Evolutionary conservation across 2,797 vertebrate species (phyloP), one percentile per base, ranked within the genome.

Genomic region (Petrocephalus schoutedeni): DNA sequence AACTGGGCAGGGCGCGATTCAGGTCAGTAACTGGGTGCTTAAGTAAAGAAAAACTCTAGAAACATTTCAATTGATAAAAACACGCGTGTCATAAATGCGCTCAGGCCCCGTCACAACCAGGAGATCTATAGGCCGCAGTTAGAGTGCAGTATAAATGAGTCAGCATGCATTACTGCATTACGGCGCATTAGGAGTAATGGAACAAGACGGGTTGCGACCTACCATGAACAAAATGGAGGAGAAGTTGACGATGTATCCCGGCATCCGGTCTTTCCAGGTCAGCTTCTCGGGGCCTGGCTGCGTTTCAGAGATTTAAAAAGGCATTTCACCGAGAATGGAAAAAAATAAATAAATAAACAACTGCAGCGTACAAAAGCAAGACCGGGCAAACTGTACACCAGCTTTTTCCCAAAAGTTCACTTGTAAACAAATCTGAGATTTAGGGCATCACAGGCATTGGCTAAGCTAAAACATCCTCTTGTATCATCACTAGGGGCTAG

Each of bases 221-320:
- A 98, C 98, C 98, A 99, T 99, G 49, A 99, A 97, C 91, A 99
- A 95, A 92, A 99, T 97, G 56, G 98, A 95, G 87, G 97, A 96
- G 2, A 98, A 94, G 83, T 98, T 99, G 88, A 97, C 96, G 91
- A 96, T 93, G 89, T 99, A 99, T 89, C 98, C 98, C 88, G 98
- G 97, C 83, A 98, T 92, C 10, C 97, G 96, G 89, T 99, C 98
- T 90, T 93, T 97, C 96, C 97, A 99, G 2, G 95, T 98, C 92
- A 99, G 91, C 91, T 97, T 98, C 80, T 97, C 96, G 53, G 95
- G 93, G 89, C 93, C 95, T 88, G 93, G 89, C 97, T 97, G 91
- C 32, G 56, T 36, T 57, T 88, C 49, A 88, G 45, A 57, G 59
- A 54, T 88, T 83, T 87, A 87, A 23, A 87, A 74, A 74, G 16